A percentile compares a stretch with the other conserved stretches of the same genome.
Evolutionary conservation across 2,113 vertebrate species (phyloP).

Genomic region (Trochalopteron elliotii): DNA sequence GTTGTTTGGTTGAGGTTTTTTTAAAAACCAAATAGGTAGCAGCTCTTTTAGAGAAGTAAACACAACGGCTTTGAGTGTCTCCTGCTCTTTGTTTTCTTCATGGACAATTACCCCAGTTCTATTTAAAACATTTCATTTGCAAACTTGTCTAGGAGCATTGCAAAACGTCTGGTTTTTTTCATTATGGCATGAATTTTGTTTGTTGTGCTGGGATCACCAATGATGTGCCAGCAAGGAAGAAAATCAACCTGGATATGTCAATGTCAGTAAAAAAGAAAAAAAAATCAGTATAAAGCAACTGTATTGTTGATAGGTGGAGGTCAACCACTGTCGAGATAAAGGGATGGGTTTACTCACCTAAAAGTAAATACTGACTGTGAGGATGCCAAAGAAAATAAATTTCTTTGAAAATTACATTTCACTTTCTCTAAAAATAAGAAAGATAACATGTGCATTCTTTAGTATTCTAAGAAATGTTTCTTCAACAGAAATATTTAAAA

Average conservation of each 20-base stretch:
- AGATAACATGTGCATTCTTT: not conserved
- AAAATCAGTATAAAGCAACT: not conserved
- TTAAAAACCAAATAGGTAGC: not conserved
- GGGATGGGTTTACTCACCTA: not conserved
- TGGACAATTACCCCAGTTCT: not conserved
- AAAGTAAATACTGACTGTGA: not conserved
- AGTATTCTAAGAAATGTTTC: not conserved
- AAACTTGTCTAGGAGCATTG: not conserved
- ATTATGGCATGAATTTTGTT: not conserved
- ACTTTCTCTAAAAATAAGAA: not conserved
- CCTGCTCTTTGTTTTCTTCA: constrained; percentile 6
- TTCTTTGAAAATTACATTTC: not conserved
- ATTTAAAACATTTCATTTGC: not conserved
- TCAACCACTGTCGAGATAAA: not conserved
- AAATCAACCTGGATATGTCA: not conserved
- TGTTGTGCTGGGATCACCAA: not conserved
- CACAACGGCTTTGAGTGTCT: not conserved
- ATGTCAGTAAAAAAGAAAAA: not conserved
- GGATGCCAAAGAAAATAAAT: not conserved
- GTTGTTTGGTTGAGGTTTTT: not conserved
- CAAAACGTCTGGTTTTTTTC: not conserved
- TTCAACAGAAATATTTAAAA: not conserved
- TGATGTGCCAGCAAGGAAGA: not conserved
- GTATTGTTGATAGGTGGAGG: not conserved
- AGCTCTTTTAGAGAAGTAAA: not conserved